Evolutionary conservation across 2,797 vertebrate species (phyloP), one percentile per base, ranked within the genome.

Genomic region (Parambassis ranga): DNA sequence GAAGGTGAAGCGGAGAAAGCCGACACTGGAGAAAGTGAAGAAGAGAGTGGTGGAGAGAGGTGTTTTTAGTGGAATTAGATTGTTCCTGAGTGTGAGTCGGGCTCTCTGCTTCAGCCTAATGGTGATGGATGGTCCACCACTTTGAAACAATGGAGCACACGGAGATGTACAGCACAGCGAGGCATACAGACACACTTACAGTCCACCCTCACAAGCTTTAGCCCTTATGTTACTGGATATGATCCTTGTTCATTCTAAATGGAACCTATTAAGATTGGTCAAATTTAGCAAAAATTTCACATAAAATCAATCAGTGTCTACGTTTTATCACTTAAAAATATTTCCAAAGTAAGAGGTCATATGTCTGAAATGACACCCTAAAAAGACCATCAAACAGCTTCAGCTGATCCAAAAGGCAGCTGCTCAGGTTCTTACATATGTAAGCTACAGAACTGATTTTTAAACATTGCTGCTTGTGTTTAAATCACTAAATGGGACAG

Each of bases 11-110:
- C 31, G 1, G 46, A 76, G 77, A 69, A 60, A 52, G 31, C 44
- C 19, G 44, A 69, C 79, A 51, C 65, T 51, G 53, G 74, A 57
- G 68, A 70, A 67, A 79, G 72, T 48, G 72, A 86, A 78, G 74
- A 80, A 59, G 81, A 81, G 67, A 79, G 81, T 20, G 58, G 67
- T 32, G 76, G 67, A 65, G 78, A 82, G 76, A 72, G 78, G 71
- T 79, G 78, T 85, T 89, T 89, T 87, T 82, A 81, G 81, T 22
- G 10, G 79, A 87, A 91, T 90, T 83, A 89, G 82, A 90, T 88
- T 86, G 84, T 90, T 90, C 88, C 87, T 90, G 77, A 84, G 79
- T 78, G 67, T 84, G 76, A 87, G 80, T 86, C 72, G 50, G 81
- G 63, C 79, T 82, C 77, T 67, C 18, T 53, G 77, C 71, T 82